A percentile compares a stretch with the other conserved stretches of the same genome.
These are phyloP conservation scores for Hymenochirus boettgeri DNA, from an alignment of 2,113 vertebrate species.

Conservation along the genomic window DNA sequence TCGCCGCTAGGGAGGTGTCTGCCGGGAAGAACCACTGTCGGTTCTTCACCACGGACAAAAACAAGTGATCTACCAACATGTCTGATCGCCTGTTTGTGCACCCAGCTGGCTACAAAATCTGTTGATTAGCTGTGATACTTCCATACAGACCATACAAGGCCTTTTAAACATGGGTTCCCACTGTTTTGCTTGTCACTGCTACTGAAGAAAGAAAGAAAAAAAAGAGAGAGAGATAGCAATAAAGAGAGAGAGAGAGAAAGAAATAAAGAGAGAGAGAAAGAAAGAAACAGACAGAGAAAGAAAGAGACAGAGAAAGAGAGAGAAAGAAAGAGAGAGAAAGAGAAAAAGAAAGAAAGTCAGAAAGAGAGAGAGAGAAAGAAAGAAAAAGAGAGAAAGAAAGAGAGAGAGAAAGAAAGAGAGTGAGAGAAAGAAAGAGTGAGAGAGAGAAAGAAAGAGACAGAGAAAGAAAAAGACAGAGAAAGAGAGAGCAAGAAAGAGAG, in stretches of 20 bases:
- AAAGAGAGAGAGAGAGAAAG: too few species aligned
- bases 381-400: neutral
- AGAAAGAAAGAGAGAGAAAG: neutral
- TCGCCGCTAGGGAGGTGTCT: too few species aligned
- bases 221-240: too few species aligned
- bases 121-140: neutral
- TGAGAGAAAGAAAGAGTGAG: too few species aligned
- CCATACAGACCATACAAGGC: neutral
- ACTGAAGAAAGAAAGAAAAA: too few species aligned
- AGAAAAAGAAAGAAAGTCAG: too few species aligned
- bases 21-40: too few species aligned
- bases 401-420: neutral
- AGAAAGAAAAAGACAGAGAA: too few species aligned
- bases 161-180: neutral
- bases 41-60: neutral
- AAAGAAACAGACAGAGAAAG: neutral
- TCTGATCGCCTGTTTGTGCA: too few species aligned
- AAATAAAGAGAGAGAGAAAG: too few species aligned
- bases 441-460: neutral
- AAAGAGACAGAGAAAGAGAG: neutral
- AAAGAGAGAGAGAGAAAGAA: neutral
- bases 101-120: neutral
- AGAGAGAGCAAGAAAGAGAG: too few species aligned
- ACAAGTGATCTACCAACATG: too few species aligned
- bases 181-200: neutral